phyloP scores from a whole-genome alignment of 2,888 invertebrate genomes.

The Nomada ferruginata region DNA sequence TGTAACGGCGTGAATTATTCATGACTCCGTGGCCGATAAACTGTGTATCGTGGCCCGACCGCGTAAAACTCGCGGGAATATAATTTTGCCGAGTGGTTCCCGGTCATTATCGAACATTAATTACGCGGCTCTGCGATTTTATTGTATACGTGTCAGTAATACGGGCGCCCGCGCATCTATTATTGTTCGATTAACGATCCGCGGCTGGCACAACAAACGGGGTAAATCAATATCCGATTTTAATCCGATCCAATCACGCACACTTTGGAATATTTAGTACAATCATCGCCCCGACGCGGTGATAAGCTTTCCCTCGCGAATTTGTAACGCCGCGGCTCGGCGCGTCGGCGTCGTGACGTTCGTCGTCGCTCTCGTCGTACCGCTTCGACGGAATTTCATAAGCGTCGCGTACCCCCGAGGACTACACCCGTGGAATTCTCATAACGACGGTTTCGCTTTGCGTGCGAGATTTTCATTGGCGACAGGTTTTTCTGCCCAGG shows the following conservation, averaged over 20 bases:
- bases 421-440: constrained; percentile 36
- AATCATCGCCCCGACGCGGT: neutral
- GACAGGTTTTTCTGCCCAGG: neutral
- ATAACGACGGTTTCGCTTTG: constrained; percentile 18
- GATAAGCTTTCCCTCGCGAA: neutral
- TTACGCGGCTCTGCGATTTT: constrained; percentile 63
- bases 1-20: constrained; percentile 63
- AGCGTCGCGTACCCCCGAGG: neutral
- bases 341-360: neutral
- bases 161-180: constrained; percentile 49
- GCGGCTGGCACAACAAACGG: constrained; percentile 31
- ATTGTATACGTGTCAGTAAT: constrained; percentile 50
- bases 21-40: constrained; percentile 59
- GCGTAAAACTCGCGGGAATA: constrained; percentile 68
- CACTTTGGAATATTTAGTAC: constrained; percentile 19
- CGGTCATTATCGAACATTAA: constrained; percentile 63
- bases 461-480: constrained; percentile 23
- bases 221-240: constrained; percentile 54
- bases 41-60: constrained; percentile 50
- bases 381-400: constrained; percentile 48
- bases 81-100: constrained; percentile 60
- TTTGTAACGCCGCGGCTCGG: constrained; percentile 4
- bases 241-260: constrained; percentile 10
- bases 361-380: neutral
- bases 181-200: constrained; percentile 68